Percentiles rank a stretch among this genome's conserved stretches.
Evolutionary conservation across 2,888 invertebrate species (phyloP).

Genomic region (Hypselothyrea guttata): DNA sequence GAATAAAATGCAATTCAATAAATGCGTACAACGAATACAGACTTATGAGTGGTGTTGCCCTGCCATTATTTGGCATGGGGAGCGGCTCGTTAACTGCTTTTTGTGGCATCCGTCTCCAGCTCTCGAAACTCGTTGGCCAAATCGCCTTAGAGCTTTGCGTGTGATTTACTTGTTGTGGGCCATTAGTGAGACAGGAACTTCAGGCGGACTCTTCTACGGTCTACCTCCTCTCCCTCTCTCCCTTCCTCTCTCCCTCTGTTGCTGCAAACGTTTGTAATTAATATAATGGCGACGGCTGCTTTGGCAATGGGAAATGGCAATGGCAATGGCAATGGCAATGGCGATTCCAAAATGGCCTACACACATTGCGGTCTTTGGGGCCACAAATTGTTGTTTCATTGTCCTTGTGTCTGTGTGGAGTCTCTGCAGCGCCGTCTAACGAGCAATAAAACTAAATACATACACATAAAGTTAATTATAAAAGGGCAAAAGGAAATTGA

Average conservation of each 20-base stretch:
- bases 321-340: slow-evolving; percentile 25
- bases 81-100: slow-evolving; percentile 63
- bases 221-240: not conserved
- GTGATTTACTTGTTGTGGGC: slow-evolving; percentile 75
- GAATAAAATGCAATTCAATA: slow-evolving; percentile 46
- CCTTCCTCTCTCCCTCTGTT: not conserved
- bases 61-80: slow-evolving; percentile 6
- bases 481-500: slow-evolving; percentile 75
- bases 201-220: no score
- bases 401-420: slow-evolving; percentile 48
- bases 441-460: slow-evolving; percentile 76
- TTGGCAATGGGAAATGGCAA: slow-evolving; percentile 26
- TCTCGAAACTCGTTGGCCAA: slow-evolving; percentile 46
- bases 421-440: slow-evolving; percentile 52
- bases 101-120: slow-evolving; percentile 24
- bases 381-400: slow-evolving; percentile 75
- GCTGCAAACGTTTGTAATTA: slow-evolving; percentile 72
- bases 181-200: slow-evolving; percentile 63
- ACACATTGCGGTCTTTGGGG: slow-evolving; percentile 58
- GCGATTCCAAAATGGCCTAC: slow-evolving; percentile 70
- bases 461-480: slow-evolving; percentile 76
- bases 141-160: slow-evolving; percentile 75
- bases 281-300: slow-evolving; percentile 69
- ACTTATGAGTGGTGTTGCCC: no score
- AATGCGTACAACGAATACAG: slow-evolving; percentile 8